These are phyloP conservation scores for Eupeodes latifasciatus DNA, from an alignment of 2,888 invertebrate genomes.

Conservation along the genomic window DNA sequence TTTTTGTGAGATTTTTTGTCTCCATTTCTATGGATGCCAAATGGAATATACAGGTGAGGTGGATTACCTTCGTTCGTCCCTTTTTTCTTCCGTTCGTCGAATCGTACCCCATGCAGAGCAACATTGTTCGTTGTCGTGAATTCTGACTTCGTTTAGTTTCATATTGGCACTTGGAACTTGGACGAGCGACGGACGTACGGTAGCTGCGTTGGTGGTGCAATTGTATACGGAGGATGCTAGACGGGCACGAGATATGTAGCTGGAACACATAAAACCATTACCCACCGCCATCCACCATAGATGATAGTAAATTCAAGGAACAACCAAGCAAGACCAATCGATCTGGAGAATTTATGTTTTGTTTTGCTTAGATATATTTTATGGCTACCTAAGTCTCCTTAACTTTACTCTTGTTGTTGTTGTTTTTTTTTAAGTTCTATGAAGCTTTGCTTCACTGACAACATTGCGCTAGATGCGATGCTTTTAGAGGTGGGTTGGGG, in stretches of 20 bases:
- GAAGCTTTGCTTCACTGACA: neutral
- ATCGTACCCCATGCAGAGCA: neutral
- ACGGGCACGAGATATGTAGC: no score
- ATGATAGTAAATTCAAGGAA: slow-evolving; percentile 50
- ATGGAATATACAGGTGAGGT: slow-evolving; percentile 60
- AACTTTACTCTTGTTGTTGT: neutral
- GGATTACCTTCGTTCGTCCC: slow-evolving; percentile 38
- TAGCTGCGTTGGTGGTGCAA: neutral
- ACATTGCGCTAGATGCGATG: neutral
- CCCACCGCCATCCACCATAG: neutral
- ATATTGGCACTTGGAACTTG: slow-evolving; percentile 4
- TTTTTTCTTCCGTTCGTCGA: neutral
- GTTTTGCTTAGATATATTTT: slow-evolving; percentile 39
- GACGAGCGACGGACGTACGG: no score
- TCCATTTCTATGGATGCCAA: slow-evolving; percentile 62
- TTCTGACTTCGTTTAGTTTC: slow-evolving; percentile 53
- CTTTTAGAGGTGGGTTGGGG: neutral
- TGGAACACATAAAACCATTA: slow-evolving; percentile 22
- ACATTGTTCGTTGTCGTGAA: slow-evolving; percentile 33
- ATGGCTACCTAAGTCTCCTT: no score
- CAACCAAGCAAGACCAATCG: slow-evolving; percentile 63
- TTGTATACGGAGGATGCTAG: neutral
- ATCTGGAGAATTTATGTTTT: slow-evolving; percentile 71
- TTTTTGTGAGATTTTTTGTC: slow-evolving; percentile 26
- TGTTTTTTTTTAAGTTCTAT: slow-evolving; percentile 10